Conservation (phyloP, 2,113 vertebrate genomes). For the Rhinopomastus cyanomelas region DNA sequence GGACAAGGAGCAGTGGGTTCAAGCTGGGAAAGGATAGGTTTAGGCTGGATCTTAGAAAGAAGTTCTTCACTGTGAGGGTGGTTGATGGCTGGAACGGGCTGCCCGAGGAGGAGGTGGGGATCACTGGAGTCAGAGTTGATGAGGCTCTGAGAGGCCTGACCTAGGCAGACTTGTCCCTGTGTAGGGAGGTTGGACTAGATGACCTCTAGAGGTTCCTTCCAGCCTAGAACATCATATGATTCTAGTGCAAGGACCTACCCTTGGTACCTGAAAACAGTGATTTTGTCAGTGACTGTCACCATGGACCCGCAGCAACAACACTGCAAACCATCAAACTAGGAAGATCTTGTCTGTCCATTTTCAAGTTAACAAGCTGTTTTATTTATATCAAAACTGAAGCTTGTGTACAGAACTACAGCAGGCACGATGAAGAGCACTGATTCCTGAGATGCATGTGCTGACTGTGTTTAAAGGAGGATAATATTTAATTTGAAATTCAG, state of each 20-base stretch:
- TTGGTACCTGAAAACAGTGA: not conserved
- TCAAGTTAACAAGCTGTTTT: not conserved
- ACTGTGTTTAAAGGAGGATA: not conserved
- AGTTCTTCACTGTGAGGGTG: too few relatives aligned
- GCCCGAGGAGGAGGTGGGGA: too few relatives aligned
- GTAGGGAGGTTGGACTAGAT: too few relatives aligned
- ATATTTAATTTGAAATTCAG: slow-evolving; percentile 16
- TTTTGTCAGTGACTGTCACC: not conserved
- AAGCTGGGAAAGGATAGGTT: too few relatives aligned
- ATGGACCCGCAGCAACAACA: not conserved
- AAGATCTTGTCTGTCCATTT: not conserved
- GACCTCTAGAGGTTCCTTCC: too few relatives aligned
- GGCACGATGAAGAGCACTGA: not conserved
- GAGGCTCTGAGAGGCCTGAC: too few relatives aligned
- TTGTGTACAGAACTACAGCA: not conserved
- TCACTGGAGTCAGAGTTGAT: too few relatives aligned
- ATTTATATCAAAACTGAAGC: not conserved
- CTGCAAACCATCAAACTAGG: not conserved
- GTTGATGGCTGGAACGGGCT: too few relatives aligned
- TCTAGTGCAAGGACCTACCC: not conserved
- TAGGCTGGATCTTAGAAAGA: too few relatives aligned
- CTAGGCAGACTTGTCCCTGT: too few relatives aligned
- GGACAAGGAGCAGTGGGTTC: too few relatives aligned
- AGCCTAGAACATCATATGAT: too few relatives aligned
- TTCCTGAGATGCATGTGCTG: not conserved